These are phyloP conservation scores for Takifugu ocellatus DNA, from an alignment of 2,797 vertebrate species.

Conservation along the genomic window DNA sequence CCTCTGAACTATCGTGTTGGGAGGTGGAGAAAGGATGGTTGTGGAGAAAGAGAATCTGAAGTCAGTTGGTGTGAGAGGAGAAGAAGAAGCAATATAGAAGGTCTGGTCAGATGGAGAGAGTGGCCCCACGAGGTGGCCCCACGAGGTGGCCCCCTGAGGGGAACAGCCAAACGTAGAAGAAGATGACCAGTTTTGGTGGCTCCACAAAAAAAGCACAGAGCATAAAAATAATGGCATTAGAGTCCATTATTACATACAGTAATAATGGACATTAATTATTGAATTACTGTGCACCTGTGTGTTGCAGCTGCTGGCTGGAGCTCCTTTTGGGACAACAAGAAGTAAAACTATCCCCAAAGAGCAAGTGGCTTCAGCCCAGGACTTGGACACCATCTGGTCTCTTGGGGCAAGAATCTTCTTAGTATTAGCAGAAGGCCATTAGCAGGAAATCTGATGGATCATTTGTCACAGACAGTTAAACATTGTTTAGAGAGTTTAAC, in stretches of 20 bases:
- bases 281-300: constrained; percentile 18
- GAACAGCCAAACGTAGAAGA: no score
- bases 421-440: constrained; percentile 35
- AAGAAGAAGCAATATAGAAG: no score
- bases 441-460: constrained; percentile 3
- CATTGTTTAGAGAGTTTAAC: neutral
- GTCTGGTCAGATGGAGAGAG: no score
- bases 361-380: constrained; percentile 85
- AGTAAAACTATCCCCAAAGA: constrained; percentile 92
- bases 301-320: constrained; percentile 87
- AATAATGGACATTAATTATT: neutral
- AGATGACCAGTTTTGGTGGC: no score
- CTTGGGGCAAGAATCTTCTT: constrained; percentile 83
- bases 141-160: no score
- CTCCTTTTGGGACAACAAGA: constrained; percentile 86
- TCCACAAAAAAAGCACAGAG: no score
- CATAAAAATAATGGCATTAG: neutral
- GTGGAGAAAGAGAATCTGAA: no score
- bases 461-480: neutral
- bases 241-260: neutral
- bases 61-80: no score
- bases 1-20: no score
- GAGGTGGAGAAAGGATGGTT: no score
- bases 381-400: constrained; percentile 98
- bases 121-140: no score